A percentile compares a stretch with the other conserved stretches of the same genome.
These are phyloP conservation scores for Cichlasoma orientale DNA, from an alignment of 2,797 vertebrate genomes.

Conservation along the genomic window DNA sequence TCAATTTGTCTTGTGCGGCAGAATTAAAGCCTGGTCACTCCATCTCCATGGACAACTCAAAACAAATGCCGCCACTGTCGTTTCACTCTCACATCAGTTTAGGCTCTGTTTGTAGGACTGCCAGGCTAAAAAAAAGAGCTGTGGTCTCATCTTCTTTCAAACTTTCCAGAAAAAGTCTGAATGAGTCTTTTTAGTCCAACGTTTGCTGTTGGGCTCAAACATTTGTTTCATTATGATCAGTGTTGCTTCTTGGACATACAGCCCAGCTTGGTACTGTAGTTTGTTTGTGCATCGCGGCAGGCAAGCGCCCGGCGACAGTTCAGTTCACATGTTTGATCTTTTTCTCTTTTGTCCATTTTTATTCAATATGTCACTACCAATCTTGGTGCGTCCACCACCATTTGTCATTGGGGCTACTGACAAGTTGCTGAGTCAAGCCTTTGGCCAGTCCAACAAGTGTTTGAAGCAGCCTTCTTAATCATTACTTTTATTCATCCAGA, in stretches of 20 bases:
- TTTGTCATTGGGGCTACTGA: not conserved
- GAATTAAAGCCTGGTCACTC: not conserved
- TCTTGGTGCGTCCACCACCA: not conserved
- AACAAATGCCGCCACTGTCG: constrained; percentile 11
- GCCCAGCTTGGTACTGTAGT: not conserved
- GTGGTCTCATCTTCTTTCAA: not conserved
- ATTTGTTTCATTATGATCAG: not conserved
- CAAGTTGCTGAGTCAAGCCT: not conserved
- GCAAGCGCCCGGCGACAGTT: not conserved
- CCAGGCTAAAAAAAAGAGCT: not conserved
- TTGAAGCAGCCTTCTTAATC: not conserved
- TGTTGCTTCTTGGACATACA: not conserved
- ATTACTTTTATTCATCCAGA: constrained; percentile 8
- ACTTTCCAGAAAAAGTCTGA: not conserved
- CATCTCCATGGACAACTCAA: not conserved
- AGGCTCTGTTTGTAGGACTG: not conserved
- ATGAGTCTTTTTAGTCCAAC: not conserved
- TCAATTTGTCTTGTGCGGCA: not conserved
- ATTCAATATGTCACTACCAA: not conserved
- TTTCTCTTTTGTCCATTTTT: not conserved
- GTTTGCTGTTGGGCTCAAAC: not conserved
- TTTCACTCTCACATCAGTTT: not conserved
- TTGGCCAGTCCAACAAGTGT: not conserved
- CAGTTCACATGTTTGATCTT: not conserved
- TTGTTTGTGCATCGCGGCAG: not conserved